phyloP scores from a whole-genome alignment of 2,113 vertebrate species.

The Muscicapa adusta region DNA sequence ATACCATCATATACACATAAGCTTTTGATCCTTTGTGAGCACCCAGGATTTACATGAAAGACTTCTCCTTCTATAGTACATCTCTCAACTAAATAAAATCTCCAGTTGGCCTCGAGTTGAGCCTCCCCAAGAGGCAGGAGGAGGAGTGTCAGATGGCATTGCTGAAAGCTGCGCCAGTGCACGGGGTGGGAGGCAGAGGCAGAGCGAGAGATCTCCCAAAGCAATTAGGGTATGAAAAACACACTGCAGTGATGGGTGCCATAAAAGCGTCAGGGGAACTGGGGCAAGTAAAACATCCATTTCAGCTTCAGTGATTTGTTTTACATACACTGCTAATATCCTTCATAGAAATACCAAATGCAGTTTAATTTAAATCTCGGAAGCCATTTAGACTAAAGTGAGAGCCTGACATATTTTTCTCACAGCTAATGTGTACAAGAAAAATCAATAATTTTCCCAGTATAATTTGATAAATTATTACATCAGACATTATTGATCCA shows the following conservation, averaged over 20 bases:
- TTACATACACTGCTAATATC: not conserved
- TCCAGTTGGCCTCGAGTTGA: conserved; percentile 31
- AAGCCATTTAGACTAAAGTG: not conserved
- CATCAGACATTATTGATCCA: conserved; percentile 61
- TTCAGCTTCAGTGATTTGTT: conserved; percentile 35
- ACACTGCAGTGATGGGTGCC: not conserved
- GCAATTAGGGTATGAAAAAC: conserved; percentile 4
- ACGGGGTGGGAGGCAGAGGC: not conserved
- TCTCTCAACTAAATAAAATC: conserved; percentile 8
- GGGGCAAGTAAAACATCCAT: not conserved
- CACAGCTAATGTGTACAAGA: not conserved
- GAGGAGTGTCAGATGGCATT: not conserved
- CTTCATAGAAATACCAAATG: not conserved
- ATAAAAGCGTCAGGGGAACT: not conserved
- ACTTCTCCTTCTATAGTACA: not conserved
- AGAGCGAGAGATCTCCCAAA: not conserved
- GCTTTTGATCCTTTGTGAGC: conserved; percentile 17
- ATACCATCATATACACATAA: not conserved
- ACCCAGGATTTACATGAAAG: conserved; percentile 24
- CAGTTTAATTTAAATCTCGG: conserved; percentile 31
- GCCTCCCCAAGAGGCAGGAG: conserved; percentile 44
- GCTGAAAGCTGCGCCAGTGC: not conserved
- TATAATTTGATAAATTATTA: conserved; percentile 31
- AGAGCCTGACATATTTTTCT: not conserved
- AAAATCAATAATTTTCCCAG: conserved; percentile 49